Evolutionary conservation across 2,797 vertebrate genomes (phyloP), one percentile per base, ranked within the genome.

Genomic region (Ateles fusciceps): DNA sequence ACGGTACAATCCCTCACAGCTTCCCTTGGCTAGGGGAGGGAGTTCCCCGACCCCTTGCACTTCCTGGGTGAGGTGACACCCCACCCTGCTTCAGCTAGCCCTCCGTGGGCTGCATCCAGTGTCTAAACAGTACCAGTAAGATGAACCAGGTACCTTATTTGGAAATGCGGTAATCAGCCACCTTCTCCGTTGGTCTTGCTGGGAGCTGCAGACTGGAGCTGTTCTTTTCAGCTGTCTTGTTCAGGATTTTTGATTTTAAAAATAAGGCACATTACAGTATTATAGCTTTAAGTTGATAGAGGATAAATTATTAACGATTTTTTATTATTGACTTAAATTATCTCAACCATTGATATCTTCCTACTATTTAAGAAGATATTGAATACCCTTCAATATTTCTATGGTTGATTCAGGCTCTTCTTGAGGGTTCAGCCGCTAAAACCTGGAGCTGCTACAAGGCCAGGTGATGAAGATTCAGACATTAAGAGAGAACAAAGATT

Each of bases 281-380:
- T 68, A 68, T 2, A 68, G 64, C 33, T 68, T 68, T 68, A 68
- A 96, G 64, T 24, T 91, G 33, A 13, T 13, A 52, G 14, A 84
- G 4, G 89, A 85, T 61, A 92, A 88, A 85, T 74, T 80, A 85
- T 28, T 88, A 68, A 28, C 83, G 6, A 2, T n/a, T 76, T 95
- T 92, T 78, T 33, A 64, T n/a, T 61, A 44, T 71, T 95, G 15
- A 91, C 14, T 42, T 97, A 75, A 89, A 91, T 74, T 93, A 42
- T 93, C 6, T 61, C 44, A 91, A 84, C 6, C n/a, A 17, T 30
- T 0, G 2, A 28, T 91, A 52, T 13, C 30, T 24, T 95, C 19
- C 64, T 64, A 46, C 19, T 9, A 1, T 28, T 57, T 72, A 72
- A 72, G 10, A 72, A 72, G 10, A 72, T 72, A 39, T 72, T 68